Percentiles rank a stretch among this genome's conserved stretches.
Conservation (phyloP, 1,140 invertebrate genomes). For the Probaryconus sp. region DNA sequence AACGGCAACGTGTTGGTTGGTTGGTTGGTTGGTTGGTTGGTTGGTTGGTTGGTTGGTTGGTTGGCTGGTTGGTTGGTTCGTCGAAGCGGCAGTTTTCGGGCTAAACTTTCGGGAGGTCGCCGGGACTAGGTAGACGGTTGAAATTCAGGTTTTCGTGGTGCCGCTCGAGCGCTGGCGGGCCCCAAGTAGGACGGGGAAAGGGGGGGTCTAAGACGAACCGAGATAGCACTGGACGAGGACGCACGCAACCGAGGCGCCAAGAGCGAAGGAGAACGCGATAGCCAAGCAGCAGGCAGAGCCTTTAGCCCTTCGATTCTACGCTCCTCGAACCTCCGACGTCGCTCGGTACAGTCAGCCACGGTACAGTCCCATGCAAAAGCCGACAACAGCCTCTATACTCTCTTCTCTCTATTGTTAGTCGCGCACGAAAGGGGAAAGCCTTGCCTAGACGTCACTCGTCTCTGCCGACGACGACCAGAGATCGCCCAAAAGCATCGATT, state of each 20-base stretch:
- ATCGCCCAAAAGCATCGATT: no score
- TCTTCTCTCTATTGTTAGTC: no score
- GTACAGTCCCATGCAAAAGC: conserved; percentile 61
- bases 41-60: no score
- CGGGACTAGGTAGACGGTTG: conserved; percentile 65
- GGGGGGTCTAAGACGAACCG: conserved; percentile 31
- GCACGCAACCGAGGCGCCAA: not conserved
- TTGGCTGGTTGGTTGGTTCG: conserved; percentile 33
- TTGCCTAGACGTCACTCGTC: conserved; percentile 31
- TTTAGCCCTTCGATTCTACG: conserved; percentile 68
- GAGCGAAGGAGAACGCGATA: conserved; percentile 22
- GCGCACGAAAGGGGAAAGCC: conserved; percentile 47
- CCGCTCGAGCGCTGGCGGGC: conserved; percentile 59
- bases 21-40: conserved; percentile 41
- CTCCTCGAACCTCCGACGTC: conserved; percentile 58
- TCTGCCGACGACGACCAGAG: no score
- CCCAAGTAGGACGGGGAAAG: conserved; percentile 37
- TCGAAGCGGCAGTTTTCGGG: conserved; percentile 60
- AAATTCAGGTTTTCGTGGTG: conserved; percentile 73
- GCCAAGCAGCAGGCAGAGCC: conserved; percentile 50
- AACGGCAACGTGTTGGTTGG: conserved; percentile 45
- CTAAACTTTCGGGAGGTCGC: conserved; percentile 63
- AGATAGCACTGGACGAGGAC: conserved; percentile 32
- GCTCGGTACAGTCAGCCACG: conserved; percentile 56
- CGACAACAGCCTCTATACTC: no score